Conservation (phyloP, 2,888 invertebrate genomes). For the Cepaea hortensis region DNA sequence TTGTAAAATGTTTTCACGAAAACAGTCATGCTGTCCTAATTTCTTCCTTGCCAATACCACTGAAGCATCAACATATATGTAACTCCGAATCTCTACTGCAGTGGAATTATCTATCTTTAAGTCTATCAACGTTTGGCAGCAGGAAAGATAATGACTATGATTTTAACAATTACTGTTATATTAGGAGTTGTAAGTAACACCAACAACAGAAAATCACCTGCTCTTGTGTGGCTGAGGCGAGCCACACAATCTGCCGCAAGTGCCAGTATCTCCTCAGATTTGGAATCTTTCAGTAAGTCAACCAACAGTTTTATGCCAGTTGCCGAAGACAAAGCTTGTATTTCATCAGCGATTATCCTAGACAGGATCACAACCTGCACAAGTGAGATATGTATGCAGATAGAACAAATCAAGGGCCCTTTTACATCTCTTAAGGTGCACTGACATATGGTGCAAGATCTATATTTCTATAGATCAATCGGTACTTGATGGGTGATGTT, state of each 20-base stretch:
- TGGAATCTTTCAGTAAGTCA: conserved; percentile 71
- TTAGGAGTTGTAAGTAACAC: too few relatives aligned
- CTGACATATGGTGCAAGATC: background rate
- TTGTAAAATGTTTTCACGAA: too few relatives aligned
- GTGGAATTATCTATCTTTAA: too few relatives aligned
- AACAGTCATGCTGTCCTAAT: too few relatives aligned
- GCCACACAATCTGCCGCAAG: conserved; percentile 74
- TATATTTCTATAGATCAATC: too few relatives aligned
- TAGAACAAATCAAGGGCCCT: background rate
- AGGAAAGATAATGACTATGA: too few relatives aligned
- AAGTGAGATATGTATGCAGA: background rate
- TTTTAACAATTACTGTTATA: too few relatives aligned
- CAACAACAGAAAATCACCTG: conserved; percentile 62
- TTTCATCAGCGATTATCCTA: conserved; percentile 75
- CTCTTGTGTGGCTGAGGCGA: conserved; percentile 73
- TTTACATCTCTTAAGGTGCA: background rate
- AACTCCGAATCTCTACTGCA: too few relatives aligned
- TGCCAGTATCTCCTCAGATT: conserved; percentile 65
- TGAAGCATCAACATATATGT: too few relatives aligned
- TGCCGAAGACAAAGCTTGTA: conserved; percentile 74
- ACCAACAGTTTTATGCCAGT: conserved; percentile 74
- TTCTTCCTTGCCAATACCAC: too few relatives aligned
- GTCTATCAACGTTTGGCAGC: too few relatives aligned
- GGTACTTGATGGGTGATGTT: too few relatives aligned
- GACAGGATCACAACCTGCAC: conserved; percentile 73